Percentiles rank a stretch among this genome's conserved stretches.
Evolutionary conservation across 2,113 vertebrate species (phyloP).

Genomic region (Origma solitaria): DNA sequence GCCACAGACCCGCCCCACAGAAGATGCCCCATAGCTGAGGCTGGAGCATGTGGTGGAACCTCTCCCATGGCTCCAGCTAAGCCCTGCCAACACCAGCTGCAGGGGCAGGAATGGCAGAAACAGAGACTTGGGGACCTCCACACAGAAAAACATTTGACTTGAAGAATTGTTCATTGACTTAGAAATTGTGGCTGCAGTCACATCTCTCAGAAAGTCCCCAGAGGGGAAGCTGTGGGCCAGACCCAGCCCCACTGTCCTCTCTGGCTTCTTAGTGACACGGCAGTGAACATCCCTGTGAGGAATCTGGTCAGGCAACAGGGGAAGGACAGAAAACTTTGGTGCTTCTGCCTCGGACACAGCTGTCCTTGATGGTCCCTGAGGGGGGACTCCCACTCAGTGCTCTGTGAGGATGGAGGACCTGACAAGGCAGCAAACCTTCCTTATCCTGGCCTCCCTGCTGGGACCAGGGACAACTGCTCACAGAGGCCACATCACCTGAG

Average conservation of each 20-base stretch:
- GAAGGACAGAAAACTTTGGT: background rate
- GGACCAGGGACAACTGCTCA: background rate
- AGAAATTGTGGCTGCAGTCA: background rate
- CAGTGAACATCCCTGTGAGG: background rate
- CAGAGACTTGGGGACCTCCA: background rate
- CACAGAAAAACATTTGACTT: background rate
- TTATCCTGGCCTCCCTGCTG: background rate
- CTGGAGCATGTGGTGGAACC: background rate
- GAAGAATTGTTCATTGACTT: background rate
- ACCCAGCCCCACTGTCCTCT: background rate
- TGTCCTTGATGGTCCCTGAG: background rate
- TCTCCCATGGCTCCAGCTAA: background rate
- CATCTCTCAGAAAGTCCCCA: background rate
- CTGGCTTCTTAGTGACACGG: background rate
- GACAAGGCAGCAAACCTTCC: background rate
- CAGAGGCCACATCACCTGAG: accelerated
- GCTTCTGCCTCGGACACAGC: background rate
- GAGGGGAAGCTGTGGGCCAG: background rate
- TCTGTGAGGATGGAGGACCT: background rate
- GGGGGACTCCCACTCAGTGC: background rate
- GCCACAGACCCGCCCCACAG: accelerated
- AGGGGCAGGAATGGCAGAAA: background rate
- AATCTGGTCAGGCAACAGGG: background rate
- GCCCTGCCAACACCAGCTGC: background rate
- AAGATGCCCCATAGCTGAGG: accelerated